Conservation (phyloP, 2,113 vertebrate genomes). For the Dasyornis broadbenti region DNA sequence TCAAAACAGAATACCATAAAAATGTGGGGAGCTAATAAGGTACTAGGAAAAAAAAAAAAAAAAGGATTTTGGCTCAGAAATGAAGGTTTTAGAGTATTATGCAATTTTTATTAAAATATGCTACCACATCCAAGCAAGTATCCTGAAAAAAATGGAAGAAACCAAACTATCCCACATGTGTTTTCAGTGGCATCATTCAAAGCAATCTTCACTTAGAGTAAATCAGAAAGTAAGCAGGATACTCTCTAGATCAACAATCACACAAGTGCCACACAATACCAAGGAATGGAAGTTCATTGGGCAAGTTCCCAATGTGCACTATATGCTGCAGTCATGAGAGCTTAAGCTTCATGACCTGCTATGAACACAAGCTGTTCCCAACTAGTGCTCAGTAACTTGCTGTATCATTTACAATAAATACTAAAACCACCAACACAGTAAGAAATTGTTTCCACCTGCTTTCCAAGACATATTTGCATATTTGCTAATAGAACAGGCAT, state of each 20-base stretch:
- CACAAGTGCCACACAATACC: neutral
- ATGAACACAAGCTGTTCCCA: neutral
- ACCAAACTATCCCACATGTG: no score
- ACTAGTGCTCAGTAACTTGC: neutral
- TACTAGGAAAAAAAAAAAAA: neutral
- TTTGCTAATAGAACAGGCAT: neutral
- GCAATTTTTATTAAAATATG: neutral
- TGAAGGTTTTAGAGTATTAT: neutral
- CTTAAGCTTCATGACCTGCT: neutral
- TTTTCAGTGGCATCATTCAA: neutral
- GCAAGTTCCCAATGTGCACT: neutral
- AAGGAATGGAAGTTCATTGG: neutral
- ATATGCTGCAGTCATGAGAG: neutral
- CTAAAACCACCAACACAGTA: neutral
- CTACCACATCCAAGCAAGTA: neutral
- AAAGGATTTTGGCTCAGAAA: neutral
- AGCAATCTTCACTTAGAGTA: neutral
- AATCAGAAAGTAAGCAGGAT: neutral
- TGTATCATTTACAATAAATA: neutral
- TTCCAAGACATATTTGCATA: neutral
- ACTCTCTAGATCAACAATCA: neutral
- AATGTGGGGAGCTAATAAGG: rapidly evolving
- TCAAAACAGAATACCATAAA: neutral
- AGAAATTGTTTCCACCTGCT: neutral
- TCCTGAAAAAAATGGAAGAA: neutral